Evolutionary conservation across 2,888 invertebrate genomes (phyloP).

Genomic region (Miltochrista miniata): DNA sequence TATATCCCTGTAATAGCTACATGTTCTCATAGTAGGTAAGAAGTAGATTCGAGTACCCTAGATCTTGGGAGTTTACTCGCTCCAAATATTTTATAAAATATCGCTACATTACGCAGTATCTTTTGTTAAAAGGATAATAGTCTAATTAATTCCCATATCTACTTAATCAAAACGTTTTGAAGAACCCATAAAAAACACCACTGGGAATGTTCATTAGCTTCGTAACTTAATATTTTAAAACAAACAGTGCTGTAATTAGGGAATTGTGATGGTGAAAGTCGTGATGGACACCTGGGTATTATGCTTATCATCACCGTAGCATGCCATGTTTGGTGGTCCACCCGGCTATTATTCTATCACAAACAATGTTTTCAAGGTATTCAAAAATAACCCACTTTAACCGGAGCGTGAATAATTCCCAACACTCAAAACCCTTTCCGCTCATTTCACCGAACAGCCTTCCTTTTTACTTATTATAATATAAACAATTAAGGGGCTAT

Average conservation of each 20-base stretch:
- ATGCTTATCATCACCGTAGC: not conserved
- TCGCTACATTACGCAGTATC: no score
- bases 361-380: constrained; percentile 2
- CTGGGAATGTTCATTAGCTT: no score
- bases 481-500: constrained; percentile 41
- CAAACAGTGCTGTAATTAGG: not conserved
- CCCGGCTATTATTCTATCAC: constrained; percentile 5
- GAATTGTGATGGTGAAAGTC: not conserved
- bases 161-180: no score
- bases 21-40: no score
- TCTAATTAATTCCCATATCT: no score
- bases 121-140: no score
- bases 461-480: constrained; percentile 38
- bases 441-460: constrained; percentile 13
- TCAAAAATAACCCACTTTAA: constrained; percentile 3
- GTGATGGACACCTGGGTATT: not conserved
- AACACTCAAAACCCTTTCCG: constrained; percentile 21
- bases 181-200: not conserved
- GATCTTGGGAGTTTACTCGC: no score
- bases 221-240: not conserved
- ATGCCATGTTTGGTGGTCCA: not conserved
- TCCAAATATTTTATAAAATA: no score
- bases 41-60: no score
- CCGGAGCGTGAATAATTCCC: constrained; percentile 11
- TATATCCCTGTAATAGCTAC: no score